phyloP scores from a whole-genome alignment of 1,140 invertebrate genomes.

The Brachionus manjavacas region DNA sequence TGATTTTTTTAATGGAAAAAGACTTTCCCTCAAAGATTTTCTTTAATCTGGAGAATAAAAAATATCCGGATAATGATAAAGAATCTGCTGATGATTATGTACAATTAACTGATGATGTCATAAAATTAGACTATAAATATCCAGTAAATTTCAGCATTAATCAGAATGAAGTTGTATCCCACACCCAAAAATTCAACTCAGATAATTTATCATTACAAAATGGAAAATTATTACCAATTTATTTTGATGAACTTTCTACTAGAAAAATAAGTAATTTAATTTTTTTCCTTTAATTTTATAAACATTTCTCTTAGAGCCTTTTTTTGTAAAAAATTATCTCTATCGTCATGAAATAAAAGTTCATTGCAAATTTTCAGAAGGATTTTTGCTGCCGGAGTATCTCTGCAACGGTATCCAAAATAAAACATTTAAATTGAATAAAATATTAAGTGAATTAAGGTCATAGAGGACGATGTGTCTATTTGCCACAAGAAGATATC shows the following conservation, averaged over 20 bases:
- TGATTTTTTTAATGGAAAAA: not conserved
- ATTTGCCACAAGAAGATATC: not conserved
- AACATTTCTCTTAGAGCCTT: not conserved
- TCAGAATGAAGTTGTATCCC: not conserved
- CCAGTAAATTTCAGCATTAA: not conserved
- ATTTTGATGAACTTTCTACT: not conserved
- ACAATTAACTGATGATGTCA: not conserved
- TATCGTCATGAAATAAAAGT: not conserved
- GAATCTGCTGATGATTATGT: not conserved
- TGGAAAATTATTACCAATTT: not conserved
- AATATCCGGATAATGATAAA: not conserved
- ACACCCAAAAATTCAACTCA: not conserved
- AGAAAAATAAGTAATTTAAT: constrained; percentile 8
- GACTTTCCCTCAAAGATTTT: not conserved
- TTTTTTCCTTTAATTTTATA: not conserved
- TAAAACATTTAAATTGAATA: not conserved
- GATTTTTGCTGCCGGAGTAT: not conserved
- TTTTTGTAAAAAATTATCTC: not conserved
- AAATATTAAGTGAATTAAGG: not conserved
- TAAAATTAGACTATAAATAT: constrained; percentile 7
- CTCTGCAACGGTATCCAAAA: not conserved
- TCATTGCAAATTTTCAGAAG: not conserved
- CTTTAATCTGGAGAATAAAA: not conserved
- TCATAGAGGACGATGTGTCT: not conserved
- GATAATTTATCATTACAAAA: not conserved